Evolutionary conservation across 2,113 vertebrate genomes (phyloP), one percentile per base, ranked within the genome.

Genomic region (Glareola pratincola): DNA sequence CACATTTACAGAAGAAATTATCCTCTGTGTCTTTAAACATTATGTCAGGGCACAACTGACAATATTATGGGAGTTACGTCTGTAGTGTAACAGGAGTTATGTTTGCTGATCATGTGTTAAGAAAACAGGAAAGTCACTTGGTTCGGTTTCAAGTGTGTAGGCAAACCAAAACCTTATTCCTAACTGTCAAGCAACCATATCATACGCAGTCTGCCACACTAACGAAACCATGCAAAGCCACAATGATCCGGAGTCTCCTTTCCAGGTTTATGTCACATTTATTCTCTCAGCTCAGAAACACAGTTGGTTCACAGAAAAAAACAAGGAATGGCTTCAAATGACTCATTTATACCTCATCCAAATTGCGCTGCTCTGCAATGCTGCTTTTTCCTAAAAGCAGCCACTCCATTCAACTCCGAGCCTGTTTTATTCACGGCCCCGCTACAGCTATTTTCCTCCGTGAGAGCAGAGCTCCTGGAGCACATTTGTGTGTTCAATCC

Each of bases 111-210:
- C 92, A 76, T 95, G 82, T 90, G 91, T 92, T 72, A 95, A 79
- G 91, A 91, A 97, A 96, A 97, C 91, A 97, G 84, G 91, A 90
- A 95, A 97, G 94, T 88, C 89, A 66, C 77, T 95, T 95, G 92
- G 71, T 92, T 95, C 67, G 5, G 62, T 94, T 97, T 94, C 95
- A 96, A 96, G 45, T 73, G 91, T 92, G 94, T 89, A 92, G 95
- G 94, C 91, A 97, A 96, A 94, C 77, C 71, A 74, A 79, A 91
- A 95, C 60, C 50, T 86, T 56, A 67, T 18, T 94, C 73, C 80
- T 54, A 68, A 89, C 88, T 95, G 92, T 96, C 92, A 94, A 77
- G 90, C 36, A 96, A 53, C 91, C 69, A 6, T 62, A 54, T 51
- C 83, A 77, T 30, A 57, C 86, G 88, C 91, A 89, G 88, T 81